These are phyloP conservation scores for Zapornia atra DNA, from an alignment of 2,113 vertebrate species.

Conservation along the genomic window DNA sequence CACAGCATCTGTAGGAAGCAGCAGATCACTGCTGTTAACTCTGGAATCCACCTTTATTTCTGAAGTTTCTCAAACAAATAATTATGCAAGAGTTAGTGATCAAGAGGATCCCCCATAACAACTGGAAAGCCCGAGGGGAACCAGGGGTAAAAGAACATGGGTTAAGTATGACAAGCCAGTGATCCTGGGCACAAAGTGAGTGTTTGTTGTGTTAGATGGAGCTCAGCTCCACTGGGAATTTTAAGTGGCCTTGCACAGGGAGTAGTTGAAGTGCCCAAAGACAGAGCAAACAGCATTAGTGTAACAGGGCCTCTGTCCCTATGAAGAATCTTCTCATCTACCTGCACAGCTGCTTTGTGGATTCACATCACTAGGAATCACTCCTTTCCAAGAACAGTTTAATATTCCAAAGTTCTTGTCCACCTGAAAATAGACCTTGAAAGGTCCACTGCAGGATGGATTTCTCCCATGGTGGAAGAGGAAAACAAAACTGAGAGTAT, in stretches of 20 bases:
- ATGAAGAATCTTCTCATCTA: background rate
- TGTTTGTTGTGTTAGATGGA: background rate
- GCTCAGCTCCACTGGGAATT: background rate
- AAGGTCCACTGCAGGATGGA: background rate
- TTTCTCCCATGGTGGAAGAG: background rate
- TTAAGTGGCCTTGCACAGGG: background rate
- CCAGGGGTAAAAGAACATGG: background rate
- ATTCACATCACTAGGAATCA: background rate
- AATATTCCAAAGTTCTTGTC: background rate
- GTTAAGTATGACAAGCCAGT: background rate
- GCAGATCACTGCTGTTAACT: background rate
- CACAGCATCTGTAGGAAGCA: background rate
- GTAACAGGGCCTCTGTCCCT: background rate
- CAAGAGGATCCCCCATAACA: background rate
- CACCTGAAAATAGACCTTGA: background rate
- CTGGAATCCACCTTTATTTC: background rate
- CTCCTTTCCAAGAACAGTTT: background rate
- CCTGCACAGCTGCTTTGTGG: background rate
- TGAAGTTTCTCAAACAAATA: background rate
- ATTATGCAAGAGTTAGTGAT: background rate
- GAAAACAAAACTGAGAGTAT: background rate
- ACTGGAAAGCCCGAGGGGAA: background rate
- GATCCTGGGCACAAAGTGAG: background rate
- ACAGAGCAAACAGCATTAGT: background rate
- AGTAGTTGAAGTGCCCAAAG: background rate